Evolutionary conservation across 2,797 vertebrate genomes (phyloP), one percentile per base, ranked within the genome.

Genomic region (Valencia hispanica): DNA sequence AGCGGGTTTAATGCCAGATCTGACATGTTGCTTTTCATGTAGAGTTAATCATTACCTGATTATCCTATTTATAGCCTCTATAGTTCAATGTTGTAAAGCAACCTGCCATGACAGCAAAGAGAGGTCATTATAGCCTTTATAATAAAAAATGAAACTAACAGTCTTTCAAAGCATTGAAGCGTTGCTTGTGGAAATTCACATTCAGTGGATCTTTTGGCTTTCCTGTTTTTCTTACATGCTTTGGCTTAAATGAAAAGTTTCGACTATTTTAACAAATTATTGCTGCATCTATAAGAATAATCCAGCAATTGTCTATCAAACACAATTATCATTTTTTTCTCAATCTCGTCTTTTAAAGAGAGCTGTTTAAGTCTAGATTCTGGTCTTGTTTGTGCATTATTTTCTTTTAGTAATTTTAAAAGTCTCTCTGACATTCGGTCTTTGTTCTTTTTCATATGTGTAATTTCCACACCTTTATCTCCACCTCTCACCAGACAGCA

Each of bases 61-160:
- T 32, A 30, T 66, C n/a, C 34, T 30, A 50, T 41, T 53, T 50
- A 68, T 73, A 63, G 17, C 18, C 8, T 22, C 27, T 47, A 8
- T 68, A 34, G 41, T 57, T 75, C 15, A 65, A 9, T 70, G 32
- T 63, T 78, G 20, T 72, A 61, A 78, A 61, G 47, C 70, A 70
- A 75, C 36, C 47, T 57, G 50, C 25, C 47, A 57, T 39, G 11
- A 66, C 27, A 74, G 45, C 18, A 14, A 68, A 32, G 22, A 69
- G 14, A 73, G 22, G 30, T 75, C 50, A 48, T 18, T 0, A 32
- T 69, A 57, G 69, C 50, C 10, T 20, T 27, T 34, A 45, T 41
- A 2, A 47, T 69, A 57, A 57, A 8, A 53, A 55, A 50, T 51
- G 17, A 68, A 27, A 20, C 22, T 50, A 25, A 9, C 20, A 36